Base-by-base conservation (phyloP, 1,140 invertebrate genomes). In the Protaetia brevitarsis region DNA sequence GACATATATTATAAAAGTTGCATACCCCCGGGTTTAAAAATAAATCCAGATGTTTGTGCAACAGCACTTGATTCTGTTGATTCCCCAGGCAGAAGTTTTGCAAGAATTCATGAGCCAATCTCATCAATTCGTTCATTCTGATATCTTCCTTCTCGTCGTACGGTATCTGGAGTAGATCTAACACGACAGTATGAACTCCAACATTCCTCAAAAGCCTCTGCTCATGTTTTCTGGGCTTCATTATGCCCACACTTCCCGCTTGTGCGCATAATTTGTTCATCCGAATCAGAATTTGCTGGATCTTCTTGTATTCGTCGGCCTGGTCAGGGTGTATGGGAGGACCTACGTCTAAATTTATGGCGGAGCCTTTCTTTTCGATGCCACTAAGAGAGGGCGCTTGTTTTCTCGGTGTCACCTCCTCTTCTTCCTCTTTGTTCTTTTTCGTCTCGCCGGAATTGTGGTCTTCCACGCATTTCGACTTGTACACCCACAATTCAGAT, bases 61-160 rank as follows among this genome's bases (percentile, higher is more conserved):
- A 81, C 2, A 99, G 82, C 19, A 88, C 86, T 81, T 99, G 98
- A 83, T 99, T 99, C 73, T 95, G 94, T 73, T 95, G 93, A 82
- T 99, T 99, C 27, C 91, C 93, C 37, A 96, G 84, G 76, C 97
- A 99, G 80, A 99, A 99, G 75, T 95, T 94, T 81, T 99, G 96
- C 5, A 99, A 81, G 78, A 99, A 99, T 80, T 98, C 90, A 76
- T 99, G 97, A 0, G 97, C 96, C 27, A 98, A 79, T 63, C 90
- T 87, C 88, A 99, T 96, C 2, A 99, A 80, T 76, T 98, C 95
- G 77, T 96, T 94, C 97, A 99, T 99, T 62, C 92, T 83, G 0
- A 88, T 85, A 75, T 98, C 96, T 74, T 95, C 92, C 74, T 91
- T 92, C 63, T 89, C 85, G 70, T 95, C 93, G 72, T 92, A 94